A percentile compares a stretch with the other conserved stretches of the same genome.
Conservation (phyloP, 2,113 vertebrate genomes). For the Austrofundulus limnaeus region DNA sequence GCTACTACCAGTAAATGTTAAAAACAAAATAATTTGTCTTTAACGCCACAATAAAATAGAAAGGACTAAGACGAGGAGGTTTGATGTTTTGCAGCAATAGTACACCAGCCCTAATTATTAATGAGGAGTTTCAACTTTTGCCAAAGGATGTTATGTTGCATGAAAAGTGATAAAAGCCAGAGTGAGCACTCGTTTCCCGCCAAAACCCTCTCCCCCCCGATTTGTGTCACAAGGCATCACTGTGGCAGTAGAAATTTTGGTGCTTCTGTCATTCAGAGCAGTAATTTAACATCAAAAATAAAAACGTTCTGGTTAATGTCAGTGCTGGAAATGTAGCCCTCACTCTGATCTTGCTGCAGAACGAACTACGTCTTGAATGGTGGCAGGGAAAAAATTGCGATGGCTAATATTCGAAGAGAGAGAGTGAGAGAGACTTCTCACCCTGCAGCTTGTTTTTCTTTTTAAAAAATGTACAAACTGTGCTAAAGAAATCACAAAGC, state of each 20-base stretch:
- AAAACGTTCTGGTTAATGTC: conserved; percentile 42
- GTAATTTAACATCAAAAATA: conserved; percentile 50
- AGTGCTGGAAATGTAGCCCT: conserved; percentile 15
- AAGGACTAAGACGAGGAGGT: conserved; percentile 32
- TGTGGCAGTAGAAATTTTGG: conserved; percentile 55
- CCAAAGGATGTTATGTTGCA: conserved; percentile 28
- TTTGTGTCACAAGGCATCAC: conserved; percentile 25
- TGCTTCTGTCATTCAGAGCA: conserved; percentile 59
- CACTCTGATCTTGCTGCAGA: conserved; percentile 35
- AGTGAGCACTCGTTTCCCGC: neutral
- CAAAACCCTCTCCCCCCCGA: too few species aligned
- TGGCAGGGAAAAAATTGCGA: conserved; percentile 23
- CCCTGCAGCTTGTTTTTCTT: conserved; percentile 67
- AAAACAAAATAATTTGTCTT: conserved; percentile 26
- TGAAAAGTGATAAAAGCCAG: conserved; percentile 22
- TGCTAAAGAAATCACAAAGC: conserved; percentile 70
- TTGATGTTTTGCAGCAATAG: conserved; percentile 64
- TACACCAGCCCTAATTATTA: conserved; percentile 67
- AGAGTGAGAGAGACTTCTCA: conserved; percentile 50
- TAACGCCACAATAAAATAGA: conserved; percentile 28
- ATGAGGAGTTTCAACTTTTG: conserved; percentile 36
- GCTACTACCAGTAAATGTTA: conserved; percentile 9
- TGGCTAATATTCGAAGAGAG: conserved; percentile 36
- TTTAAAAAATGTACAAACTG: conserved; percentile 58
- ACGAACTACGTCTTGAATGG: conserved; percentile 19